Evolutionary conservation across 2,888 invertebrate genomes (phyloP), one percentile per base, ranked within the genome.

Genomic region (Metopia argyrocephala): DNA sequence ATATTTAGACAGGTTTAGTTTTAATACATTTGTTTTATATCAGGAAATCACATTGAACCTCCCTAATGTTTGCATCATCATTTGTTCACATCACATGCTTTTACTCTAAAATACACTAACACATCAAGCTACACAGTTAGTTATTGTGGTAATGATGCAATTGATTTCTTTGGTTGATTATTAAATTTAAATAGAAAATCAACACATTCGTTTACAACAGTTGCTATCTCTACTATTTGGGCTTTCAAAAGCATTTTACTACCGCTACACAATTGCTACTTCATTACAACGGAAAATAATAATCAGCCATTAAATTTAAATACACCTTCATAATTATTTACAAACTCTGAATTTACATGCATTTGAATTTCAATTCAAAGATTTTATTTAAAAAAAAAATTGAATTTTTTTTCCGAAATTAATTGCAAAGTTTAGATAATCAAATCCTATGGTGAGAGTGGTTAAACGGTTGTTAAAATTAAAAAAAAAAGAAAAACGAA

Each of bases 71-170:
- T 2, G 4, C 38, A 38, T 38, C 38, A 38, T 38, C 12, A 61
- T 48, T 18, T 54, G 25, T 18, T 15, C 57, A 23, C 59, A n/a
- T 54, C 25, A 27, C 56, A 56, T 23, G 56, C 25, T 48, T 56
- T 20, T 20, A 20, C 23, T 48, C 23, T 48, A 48, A 18, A 69
- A 5, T 31, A 68, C 38, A 56, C 61, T 56, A 61, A 75, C n/a
- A n/a, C 66, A 75, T 82, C 75, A 78, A 66, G 54, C n/a, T n/a
- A n/a, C 73, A 69, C 79, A 76, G 71, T 73, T 76, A 62, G 82
- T 23, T 70, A 78, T 79, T 82, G 82, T 48, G 82, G 82, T 79
- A 76, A 79, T 75, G 81, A 81, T 81, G 78, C 78, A 81, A 81
- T 81, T 81, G 81, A 81, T 78, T 81, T 81, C 74, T 70, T 75